phyloP scores from a whole-genome alignment of 2,888 invertebrate genomes.

The Trichogramma dendrolimi region DNA sequence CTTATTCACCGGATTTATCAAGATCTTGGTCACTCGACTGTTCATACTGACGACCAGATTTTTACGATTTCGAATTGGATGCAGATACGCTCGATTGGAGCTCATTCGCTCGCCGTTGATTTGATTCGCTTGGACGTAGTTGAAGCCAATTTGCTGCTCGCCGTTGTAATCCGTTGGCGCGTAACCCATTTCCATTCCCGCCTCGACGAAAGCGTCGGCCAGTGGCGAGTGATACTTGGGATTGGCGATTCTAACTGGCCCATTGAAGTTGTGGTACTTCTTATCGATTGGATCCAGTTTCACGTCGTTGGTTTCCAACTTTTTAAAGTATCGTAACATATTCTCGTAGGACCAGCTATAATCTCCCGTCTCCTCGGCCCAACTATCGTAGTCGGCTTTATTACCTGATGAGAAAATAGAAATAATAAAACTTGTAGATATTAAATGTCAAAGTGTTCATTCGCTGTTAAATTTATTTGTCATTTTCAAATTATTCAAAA shows the following conservation, averaged over 20 bases:
- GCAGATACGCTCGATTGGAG: conserved; percentile 60
- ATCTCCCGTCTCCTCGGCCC: too few species aligned
- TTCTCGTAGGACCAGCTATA: too few species aligned
- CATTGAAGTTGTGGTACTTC: conserved; percentile 57
- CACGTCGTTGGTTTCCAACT: too few species aligned
- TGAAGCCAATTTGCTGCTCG: conserved; percentile 61
- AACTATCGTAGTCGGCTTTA: too few species aligned
- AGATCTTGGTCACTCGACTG: conserved; percentile 60
- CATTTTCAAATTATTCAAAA: too few species aligned
- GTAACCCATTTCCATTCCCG: conserved; percentile 60
- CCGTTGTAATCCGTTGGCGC: conserved; percentile 67
- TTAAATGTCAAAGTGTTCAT: too few species aligned
- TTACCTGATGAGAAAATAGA: too few species aligned
- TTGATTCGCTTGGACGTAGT: conserved; percentile 62
- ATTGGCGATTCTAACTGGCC: conserved; percentile 58
- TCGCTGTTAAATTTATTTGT: too few species aligned
- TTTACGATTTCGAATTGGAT: conserved; percentile 54
- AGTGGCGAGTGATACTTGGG: conserved; percentile 57
- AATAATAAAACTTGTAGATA: too few species aligned
- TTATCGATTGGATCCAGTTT: too few species aligned
- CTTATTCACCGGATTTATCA: conserved; percentile 63
- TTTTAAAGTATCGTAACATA: conserved; percentile 42
- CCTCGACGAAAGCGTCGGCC: conserved; percentile 61
- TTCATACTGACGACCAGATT: conserved; percentile 67
- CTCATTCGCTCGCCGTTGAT: conserved; percentile 60